phyloP scores from a whole-genome alignment of 2,888 invertebrate genomes.

The Drosophila affinis region DNA sequence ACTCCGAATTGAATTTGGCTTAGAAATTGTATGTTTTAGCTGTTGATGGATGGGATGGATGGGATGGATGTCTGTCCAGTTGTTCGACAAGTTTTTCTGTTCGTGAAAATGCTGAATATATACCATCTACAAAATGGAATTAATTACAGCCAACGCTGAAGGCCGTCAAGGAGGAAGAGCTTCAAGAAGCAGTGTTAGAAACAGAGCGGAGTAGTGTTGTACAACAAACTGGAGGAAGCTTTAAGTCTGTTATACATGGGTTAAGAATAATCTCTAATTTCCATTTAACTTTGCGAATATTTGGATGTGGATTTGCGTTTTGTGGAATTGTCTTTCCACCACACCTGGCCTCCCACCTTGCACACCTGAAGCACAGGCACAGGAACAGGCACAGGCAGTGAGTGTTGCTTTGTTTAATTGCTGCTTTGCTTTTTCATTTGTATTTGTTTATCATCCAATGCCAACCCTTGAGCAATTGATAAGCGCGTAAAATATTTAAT shows the following conservation, averaged over 20 bases:
- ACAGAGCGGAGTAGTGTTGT: too few species aligned
- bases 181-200: background rate
- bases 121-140: constrained; percentile 31
- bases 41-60: constrained; percentile 31
- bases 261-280: background rate
- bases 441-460: constrained; percentile 69
- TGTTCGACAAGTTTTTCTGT: constrained; percentile 2
- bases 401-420: constrained; percentile 32
- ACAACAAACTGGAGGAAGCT: too few species aligned
- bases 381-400: background rate
- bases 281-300: too few species aligned
- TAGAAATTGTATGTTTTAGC: constrained; percentile 42
- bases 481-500: constrained; percentile 78
- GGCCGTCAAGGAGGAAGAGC: too few species aligned
- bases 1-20: constrained; percentile 38
- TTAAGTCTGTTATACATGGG: too few species aligned
- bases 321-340: background rate
- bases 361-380: constrained; percentile 9
- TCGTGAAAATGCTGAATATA: constrained; percentile 27
- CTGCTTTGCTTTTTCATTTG: constrained; percentile 28
- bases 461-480: constrained; percentile 72
- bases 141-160: constrained; percentile 29
- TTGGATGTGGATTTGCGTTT: background rate
- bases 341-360: background rate
- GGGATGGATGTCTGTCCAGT: constrained; percentile 5